Conservation (phyloP, 2,888 invertebrate genomes). For the Chalcis sispes region DNA sequence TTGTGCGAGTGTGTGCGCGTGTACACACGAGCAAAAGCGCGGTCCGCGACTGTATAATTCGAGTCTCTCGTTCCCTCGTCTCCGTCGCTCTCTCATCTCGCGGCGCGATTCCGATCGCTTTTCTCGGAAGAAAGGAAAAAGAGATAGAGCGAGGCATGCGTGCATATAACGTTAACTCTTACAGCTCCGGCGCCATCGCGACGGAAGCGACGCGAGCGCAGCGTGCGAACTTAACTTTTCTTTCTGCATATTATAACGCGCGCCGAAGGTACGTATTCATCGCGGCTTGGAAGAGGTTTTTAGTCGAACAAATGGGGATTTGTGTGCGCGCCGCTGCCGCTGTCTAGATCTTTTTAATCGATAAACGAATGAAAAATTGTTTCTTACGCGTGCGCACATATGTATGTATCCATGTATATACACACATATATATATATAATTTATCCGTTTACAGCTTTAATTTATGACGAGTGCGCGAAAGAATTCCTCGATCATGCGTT, state of each 20-base stretch:
- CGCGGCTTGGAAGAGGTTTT: background rate
- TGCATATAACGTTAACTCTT: background rate
- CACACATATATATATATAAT: too few relatives aligned
- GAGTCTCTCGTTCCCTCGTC: conserved; percentile 64
- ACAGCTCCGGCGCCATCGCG: background rate
- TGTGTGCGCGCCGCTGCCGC: too few relatives aligned
- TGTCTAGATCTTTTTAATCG: too few relatives aligned
- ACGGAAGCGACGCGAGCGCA: conserved; percentile 31
- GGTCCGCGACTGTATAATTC: conserved; percentile 66
- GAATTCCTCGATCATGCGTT: too few relatives aligned
- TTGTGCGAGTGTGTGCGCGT: background rate
- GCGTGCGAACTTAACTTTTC: conserved; percentile 46
- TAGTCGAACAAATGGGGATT: background rate
- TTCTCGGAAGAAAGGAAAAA: conserved; percentile 27
- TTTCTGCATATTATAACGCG: background rate
- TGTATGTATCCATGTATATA: too few relatives aligned
- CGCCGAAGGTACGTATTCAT: background rate
- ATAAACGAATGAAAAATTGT: too few relatives aligned
- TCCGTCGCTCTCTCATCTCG: background rate
- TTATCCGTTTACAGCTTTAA: too few relatives aligned
- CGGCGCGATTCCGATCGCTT: conserved; percentile 42
- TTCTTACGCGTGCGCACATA: too few relatives aligned
- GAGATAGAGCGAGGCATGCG: background rate
- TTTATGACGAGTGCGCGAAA: too few relatives aligned
- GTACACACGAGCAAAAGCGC: conserved; percentile 20